Conservation (phyloP, 2,113 vertebrate species). For the Nanorana parkeri region DNA sequence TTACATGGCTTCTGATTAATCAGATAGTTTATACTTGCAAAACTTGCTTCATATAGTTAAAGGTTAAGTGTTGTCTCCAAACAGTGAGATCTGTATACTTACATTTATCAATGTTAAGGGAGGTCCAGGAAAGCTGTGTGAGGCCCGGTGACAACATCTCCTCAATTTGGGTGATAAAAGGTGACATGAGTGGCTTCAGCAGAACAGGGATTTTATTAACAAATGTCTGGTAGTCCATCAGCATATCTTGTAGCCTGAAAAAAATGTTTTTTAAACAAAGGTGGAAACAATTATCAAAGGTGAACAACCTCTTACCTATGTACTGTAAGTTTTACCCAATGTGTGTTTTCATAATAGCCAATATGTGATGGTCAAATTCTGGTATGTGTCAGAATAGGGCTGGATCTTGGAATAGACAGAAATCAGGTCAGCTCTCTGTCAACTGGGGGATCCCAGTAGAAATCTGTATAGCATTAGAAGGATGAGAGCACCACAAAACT, state of each 20-base stretch:
- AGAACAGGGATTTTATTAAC: conserved; percentile 67
- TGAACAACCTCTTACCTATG: too few relatives aligned
- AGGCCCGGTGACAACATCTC: conserved; percentile 73
- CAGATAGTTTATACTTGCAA: background rate
- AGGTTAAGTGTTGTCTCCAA: background rate
- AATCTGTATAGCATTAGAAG: too few relatives aligned
- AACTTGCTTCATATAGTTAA: background rate
- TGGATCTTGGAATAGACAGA: too few relatives aligned
- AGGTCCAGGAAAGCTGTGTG: conserved; percentile 76
- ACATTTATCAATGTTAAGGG: conserved; percentile 73
- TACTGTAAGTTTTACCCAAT: too few relatives aligned
- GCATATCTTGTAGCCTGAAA: conserved; percentile 74
- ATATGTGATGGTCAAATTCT: too few relatives aligned
- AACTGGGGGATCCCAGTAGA: too few relatives aligned
- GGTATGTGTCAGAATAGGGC: too few relatives aligned
- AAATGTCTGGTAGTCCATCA: conserved; percentile 67
- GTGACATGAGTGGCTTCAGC: conserved; percentile 75
- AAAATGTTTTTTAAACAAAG: background rate
- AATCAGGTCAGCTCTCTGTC: too few relatives aligned
- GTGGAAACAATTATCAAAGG: too few relatives aligned
- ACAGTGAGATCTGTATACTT: conserved; percentile 21
- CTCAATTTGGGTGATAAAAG: conserved; percentile 74
- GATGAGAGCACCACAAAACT: too few relatives aligned
- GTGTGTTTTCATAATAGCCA: too few relatives aligned
- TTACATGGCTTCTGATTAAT: too few relatives aligned